Conservation (phyloP, 35 echinoderm and acorn worm species). For the Holothuria glaberrima region DNA sequence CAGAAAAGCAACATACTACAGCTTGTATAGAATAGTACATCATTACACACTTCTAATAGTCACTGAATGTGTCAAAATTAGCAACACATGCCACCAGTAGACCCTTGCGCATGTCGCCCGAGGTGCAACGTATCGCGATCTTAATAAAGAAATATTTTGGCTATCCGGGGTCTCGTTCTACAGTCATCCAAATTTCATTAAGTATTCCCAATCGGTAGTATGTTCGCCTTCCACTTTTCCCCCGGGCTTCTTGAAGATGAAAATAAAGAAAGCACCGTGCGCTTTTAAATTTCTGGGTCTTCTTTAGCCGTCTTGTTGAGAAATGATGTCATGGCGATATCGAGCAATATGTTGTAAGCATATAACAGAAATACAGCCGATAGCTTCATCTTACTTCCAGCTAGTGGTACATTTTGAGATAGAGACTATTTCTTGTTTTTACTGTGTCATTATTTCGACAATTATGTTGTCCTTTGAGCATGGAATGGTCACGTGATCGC, state of each 20-base stretch:
- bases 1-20: too few relatives aligned
- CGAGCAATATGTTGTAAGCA: background rate
- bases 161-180: slow-evolving; percentile 33
- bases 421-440: too few relatives aligned
- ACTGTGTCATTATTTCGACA: too few relatives aligned
- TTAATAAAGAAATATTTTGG: slow-evolving; percentile 60
- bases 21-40: too few relatives aligned
- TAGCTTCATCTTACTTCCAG: too few relatives aligned
- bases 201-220: slow-evolving; percentile 51
- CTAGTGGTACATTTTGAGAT: too few relatives aligned
- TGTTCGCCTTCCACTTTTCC: slow-evolving; percentile 35
- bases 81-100: background rate
- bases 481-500: too few relatives aligned
- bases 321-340: background rate
- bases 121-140: slow-evolving; percentile 21
- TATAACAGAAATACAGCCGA: too few relatives aligned
- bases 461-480: too few relatives aligned
- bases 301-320: background rate
- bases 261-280: background rate
- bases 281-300: slow-evolving; percentile 7
- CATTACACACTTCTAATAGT: too few relatives aligned
- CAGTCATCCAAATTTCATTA: slow-evolving; percentile 56
- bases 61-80: background rate
- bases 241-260: slow-evolving; percentile 5
- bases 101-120: background rate